These are phyloP conservation scores for Tokudaia muenninki DNA, from an alignment of 2,797 vertebrate genomes.

Conservation along the genomic window DNA sequence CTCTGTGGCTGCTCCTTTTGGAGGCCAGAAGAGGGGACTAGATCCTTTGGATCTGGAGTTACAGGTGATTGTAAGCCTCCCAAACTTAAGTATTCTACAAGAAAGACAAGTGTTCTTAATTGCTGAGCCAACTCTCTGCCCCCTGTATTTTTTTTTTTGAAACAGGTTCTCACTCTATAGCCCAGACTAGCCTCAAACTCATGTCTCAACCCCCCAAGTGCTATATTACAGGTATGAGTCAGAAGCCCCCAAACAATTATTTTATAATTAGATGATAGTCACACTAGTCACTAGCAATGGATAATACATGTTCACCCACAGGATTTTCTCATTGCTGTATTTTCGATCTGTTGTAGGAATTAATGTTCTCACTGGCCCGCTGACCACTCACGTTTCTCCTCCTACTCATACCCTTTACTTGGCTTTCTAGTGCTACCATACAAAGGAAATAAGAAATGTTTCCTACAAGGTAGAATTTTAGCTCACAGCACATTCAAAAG, in stretches of 20 bases:
- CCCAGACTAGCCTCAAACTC: not conserved
- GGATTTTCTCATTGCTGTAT: conserved; percentile 17
- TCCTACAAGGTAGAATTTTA: conserved; percentile 27
- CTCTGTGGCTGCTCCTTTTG: not conserved
- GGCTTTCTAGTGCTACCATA: not conserved
- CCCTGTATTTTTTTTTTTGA: not conserved
- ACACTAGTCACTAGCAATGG: conserved; percentile 12
- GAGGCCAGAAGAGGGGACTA: not conserved
- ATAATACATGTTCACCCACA: not conserved
- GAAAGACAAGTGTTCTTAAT: not conserved
- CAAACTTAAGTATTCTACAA: not conserved
- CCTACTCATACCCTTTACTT: not conserved
- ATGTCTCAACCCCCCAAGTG: not conserved
- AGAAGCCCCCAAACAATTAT: not conserved
- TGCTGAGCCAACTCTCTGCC: not conserved
- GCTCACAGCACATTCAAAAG: conserved; percentile 7
- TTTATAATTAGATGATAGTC: not conserved
- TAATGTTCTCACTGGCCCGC: not conserved
- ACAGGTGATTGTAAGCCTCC: not conserved
- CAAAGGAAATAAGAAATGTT: conserved; percentile 2
- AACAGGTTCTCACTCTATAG: not conserved
- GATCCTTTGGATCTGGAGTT: not conserved
- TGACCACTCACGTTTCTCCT: not conserved
- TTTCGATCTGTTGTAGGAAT: not conserved
- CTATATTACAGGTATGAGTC: not conserved